phyloP scores from a whole-genome alignment of 2,888 invertebrate genomes.

The Mystacides longicornis region DNA sequence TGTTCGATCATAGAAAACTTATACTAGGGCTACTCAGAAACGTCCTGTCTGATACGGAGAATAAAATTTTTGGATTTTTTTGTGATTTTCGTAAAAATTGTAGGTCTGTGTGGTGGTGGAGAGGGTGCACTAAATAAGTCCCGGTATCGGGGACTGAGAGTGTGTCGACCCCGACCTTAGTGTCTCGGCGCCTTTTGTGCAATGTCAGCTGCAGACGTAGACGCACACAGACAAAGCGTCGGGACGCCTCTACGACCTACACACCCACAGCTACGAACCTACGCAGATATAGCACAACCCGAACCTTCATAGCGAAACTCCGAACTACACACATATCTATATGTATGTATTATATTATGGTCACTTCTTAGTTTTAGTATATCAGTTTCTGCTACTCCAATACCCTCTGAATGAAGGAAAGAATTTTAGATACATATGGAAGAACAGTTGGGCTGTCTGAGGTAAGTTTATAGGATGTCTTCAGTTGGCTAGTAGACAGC shows the following conservation, averaged over 20 bases:
- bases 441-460: no score
- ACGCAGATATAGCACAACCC: neutral
- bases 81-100: neutral
- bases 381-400: no score
- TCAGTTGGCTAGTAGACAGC: no score
- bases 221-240: neutral
- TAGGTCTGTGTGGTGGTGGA: neutral
- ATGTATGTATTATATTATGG: neutral
- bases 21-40: no score
- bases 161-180: slow-evolving; percentile 25
- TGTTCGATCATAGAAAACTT: no score
- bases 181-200: slow-evolving; percentile 15
- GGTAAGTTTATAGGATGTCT: no score
- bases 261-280: neutral
- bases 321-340: neutral
- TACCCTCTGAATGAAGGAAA: no score
- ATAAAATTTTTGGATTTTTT: no score
- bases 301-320: neutral
- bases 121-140: neutral
- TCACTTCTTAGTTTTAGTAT: no score
- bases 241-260: neutral
- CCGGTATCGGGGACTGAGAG: slow-evolving; percentile 9
- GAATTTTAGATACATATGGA: no score
- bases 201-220: slow-evolving; percentile 22
- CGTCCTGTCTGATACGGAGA: no score